Conservation (phyloP, 2,797 vertebrate species). For the Sebastes trivittatus region DNA sequence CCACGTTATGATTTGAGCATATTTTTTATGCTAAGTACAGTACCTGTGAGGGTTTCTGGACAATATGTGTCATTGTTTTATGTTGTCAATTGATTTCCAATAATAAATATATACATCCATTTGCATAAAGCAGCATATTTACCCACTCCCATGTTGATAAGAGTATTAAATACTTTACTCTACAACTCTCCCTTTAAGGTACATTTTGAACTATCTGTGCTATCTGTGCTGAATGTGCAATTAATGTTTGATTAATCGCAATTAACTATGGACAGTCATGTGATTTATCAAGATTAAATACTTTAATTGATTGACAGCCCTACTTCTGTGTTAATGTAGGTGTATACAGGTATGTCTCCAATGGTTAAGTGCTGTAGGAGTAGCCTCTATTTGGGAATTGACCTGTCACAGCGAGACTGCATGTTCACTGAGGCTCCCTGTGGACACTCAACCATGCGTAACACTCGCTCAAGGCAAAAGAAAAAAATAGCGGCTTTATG, state of each 20-base stretch:
- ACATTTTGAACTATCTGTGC: too few relatives aligned
- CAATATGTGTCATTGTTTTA: not conserved
- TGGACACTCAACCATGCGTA: constrained; percentile 54
- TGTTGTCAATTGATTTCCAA: not conserved
- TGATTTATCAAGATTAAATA: too few relatives aligned
- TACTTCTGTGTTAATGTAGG: not conserved
- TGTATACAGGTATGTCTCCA: constrained; percentile 8
- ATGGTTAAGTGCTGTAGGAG: constrained; percentile 38
- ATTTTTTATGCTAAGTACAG: not conserved
- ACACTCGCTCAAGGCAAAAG: constrained; percentile 49
- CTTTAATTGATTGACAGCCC: too few relatives aligned
- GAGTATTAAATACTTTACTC: too few relatives aligned
- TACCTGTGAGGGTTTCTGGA: not conserved
- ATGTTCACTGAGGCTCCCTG: constrained; percentile 55
- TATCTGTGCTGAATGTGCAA: too few relatives aligned
- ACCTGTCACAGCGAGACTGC: constrained; percentile 62
- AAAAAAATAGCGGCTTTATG: constrained; percentile 24
- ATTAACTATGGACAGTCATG: too few relatives aligned
- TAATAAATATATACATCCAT: not conserved
- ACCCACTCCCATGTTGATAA: too few relatives aligned
- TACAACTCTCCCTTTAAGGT: not conserved
- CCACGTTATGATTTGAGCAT: not conserved
- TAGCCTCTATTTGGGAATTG: constrained; percentile 43
- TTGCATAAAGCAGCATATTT: not conserved
- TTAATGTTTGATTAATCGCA: too few relatives aligned